These are phyloP conservation scores for Drosophila trapezifrons DNA, from an alignment of 1,140 invertebrate species.

Conservation along the genomic window DNA sequence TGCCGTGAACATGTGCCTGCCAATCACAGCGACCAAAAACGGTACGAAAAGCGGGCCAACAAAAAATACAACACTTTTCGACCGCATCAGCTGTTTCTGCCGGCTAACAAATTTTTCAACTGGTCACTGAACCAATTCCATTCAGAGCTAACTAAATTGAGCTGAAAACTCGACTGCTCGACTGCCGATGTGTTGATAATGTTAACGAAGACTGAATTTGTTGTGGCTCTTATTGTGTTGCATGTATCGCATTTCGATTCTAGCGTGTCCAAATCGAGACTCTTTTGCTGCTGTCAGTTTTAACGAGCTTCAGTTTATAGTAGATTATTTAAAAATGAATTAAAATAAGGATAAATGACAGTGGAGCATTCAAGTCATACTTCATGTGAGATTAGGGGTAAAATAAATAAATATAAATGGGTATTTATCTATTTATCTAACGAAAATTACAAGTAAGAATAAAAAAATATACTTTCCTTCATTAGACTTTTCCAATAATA, in stretches of 20 bases:
- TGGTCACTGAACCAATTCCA: conserved; percentile 70
- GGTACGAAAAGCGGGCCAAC: conserved; percentile 13
- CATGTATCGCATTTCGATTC: conserved; percentile 57
- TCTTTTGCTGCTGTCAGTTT: conserved; percentile 31
- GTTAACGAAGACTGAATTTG: conserved; percentile 44
- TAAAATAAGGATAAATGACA: conserved; percentile 4
- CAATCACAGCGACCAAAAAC: conserved; percentile 47
- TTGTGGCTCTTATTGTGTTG: conserved; percentile 17
- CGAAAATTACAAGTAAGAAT: not conserved
- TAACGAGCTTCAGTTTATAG: conserved; percentile 37
- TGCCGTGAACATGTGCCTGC: conserved; percentile 51
- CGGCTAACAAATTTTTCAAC: conserved; percentile 44
- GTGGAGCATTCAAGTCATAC: not conserved
- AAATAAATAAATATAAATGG: too few relatives aligned
- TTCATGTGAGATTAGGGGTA: too few relatives aligned
- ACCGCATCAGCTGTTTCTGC: conserved; percentile 57
- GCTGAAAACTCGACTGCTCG: conserved; percentile 9
- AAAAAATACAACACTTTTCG: conserved; percentile 27
- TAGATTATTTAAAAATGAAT: conserved; percentile 4
- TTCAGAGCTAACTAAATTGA: conserved; percentile 27
- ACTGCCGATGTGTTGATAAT: conserved; percentile 52
- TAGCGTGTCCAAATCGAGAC: conserved; percentile 47
- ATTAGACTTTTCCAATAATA: too few relatives aligned
- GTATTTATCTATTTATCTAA: not conserved
- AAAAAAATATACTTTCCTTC: too few relatives aligned